Evolutionary conservation across 1,140 invertebrate species (phyloP).

Genomic region (Galleria mellonella): DNA sequence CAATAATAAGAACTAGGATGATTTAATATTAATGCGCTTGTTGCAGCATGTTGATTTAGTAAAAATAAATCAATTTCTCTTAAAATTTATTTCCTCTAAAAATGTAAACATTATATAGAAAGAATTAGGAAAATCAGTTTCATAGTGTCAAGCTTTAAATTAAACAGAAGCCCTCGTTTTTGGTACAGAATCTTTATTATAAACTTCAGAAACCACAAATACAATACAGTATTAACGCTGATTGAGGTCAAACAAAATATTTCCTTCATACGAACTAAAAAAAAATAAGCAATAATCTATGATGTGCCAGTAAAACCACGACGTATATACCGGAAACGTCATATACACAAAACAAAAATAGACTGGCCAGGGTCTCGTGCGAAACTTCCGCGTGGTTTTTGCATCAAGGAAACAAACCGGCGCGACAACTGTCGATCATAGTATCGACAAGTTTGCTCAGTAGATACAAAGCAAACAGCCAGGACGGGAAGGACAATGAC

Average conservation of each 20-base stretch:
- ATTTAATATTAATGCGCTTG: too few species aligned
- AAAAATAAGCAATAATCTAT: conserved; percentile 7
- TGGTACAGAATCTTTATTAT: too few species aligned
- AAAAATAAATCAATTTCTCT: too few species aligned
- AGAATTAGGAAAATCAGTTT: too few species aligned
- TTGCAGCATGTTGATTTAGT: too few species aligned
- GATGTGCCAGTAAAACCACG: neutral
- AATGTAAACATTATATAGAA: too few species aligned
- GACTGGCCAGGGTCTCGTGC: conserved; percentile 46
- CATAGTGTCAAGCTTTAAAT: too few species aligned
- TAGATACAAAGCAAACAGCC: conserved; percentile 30
- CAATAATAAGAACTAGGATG: too few species aligned
- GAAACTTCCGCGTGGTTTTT: conserved; percentile 39
- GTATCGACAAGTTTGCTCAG: conserved; percentile 26
- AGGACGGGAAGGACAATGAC: conserved; percentile 61
- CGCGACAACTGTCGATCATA: conserved; percentile 5
- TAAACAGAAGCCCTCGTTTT: too few species aligned
- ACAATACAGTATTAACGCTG: neutral
- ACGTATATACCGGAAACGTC: conserved; percentile 35
- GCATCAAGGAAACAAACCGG: conserved; percentile 33
- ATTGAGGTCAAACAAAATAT: conserved; percentile 22
- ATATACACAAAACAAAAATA: conserved; percentile 46
- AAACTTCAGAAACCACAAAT: too few species aligned
- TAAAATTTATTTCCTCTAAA: too few species aligned
- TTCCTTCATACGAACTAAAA: conserved; percentile 5